Base-by-base conservation (phyloP, 1,140 invertebrate genomes). In the Saccostrea echinata region DNA sequence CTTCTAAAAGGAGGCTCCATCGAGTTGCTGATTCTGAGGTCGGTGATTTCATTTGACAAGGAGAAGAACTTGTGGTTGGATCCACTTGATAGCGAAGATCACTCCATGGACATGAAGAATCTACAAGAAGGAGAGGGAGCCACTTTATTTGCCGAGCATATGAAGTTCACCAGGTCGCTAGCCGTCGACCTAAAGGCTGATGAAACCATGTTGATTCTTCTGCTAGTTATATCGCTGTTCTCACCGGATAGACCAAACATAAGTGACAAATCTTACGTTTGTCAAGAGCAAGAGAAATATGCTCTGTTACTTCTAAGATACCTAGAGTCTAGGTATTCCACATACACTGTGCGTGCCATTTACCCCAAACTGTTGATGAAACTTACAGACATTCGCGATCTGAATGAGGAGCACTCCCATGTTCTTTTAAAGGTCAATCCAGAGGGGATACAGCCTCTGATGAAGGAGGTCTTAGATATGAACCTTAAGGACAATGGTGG, bases 331-430 rank as follows among this genome's bases (percentile, higher is more conserved):
- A 94, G 94, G 61, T 95, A 95, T 89, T 95, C 95, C 16, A 84
- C 90, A 51, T 89, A 91, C 51, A 87, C 93, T 24, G 94, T 95
- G 27, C 86, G 92, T 33, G 89, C 92, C 55, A 89, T 96, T 84
- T 96, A 95, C 91, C 95, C 96, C 21, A 95, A 96, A 90, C 92
- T 96, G 80, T 92, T 96, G n/a, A 94, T 96, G 91, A 96, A 95
- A 90, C 91, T 96, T 53, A 94, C 95, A 18, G 96, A 96, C 92
- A 94, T 96, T 86, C 94, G 96, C 33, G 95, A 96, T 91, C 92
- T 96, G 81, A 96, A 95, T 87, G 96, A 96, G 90, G 94, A 95
- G 76, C 96, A 96, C 90, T 96, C 95, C 4, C 95, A 96, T 84
- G 93, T 96, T 21, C 93, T 95, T 51, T 92, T 96, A 76, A 94